Base-by-base conservation (phyloP, 2,797 vertebrate genomes). In the Cottoperca gobio region DNA sequence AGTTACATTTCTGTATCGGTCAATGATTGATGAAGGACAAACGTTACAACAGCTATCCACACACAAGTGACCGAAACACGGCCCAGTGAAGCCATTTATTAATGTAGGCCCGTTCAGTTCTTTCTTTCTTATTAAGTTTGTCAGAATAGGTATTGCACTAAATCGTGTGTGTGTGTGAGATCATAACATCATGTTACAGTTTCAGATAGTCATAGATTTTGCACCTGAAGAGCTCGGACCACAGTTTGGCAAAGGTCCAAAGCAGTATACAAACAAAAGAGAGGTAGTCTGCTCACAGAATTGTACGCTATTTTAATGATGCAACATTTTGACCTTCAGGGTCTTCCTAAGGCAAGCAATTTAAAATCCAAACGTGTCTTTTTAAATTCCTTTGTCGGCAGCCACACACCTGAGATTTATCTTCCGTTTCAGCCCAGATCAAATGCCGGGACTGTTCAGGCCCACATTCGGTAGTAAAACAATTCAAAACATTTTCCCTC, bases 11-110 rank as follows among this genome's bases (percentile, higher is more conserved):
- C 33, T 62, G 64, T 55, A 40, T 39, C 12, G 4, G 82, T 88
- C 70, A 89, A 78, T 89, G 57, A 83, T 86, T 88, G 58, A 86
- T 76, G 16, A 77, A 84, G 43, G 21, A 31, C 60, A 69, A 71
- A 78, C 24, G 17, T 74, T 61, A 77, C 24, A 49, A 33, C 39
- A 70, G 70, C 46, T 45, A 46, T 45, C 16, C 33, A 61, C 75
- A 57, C n/a, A 57, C 5, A 49, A 31, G 39, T 62, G 58, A 79
- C 57, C 2, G 21, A 42, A 43, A 48, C 16, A 19, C 2, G 12
- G 43, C 43, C 21, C 26, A 48, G 16, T 14, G 8, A 76, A 55
- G 21, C 21, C 13, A 6, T 59, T 16, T 59, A 54, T 45, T 13
- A 24, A 50, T 46, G 4, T 26, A 28, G 39, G n/a, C n/a, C n/a